phyloP scores from a whole-genome alignment of 2,113 vertebrate species.

The Emydocephalus ijimae region DNA sequence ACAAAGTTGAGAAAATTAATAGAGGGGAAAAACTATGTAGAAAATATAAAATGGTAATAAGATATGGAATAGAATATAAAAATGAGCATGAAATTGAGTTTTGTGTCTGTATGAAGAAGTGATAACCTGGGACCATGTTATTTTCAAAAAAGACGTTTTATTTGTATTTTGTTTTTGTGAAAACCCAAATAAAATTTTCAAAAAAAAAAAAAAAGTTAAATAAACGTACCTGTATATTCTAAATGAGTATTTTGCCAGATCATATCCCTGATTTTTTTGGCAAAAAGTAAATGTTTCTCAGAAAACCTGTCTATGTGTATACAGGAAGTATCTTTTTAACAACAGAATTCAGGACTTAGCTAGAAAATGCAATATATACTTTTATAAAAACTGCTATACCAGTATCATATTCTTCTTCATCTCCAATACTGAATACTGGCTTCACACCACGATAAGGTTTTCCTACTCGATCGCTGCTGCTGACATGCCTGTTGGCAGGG shows the following conservation, averaged over 20 bases:
- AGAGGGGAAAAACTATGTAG: too few species aligned
- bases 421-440: conserved; percentile 96
- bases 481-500: conserved; percentile 82
- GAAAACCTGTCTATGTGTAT: not conserved
- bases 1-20: too few species aligned
- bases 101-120: too few species aligned
- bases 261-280: not conserved
- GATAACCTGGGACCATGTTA: too few species aligned
- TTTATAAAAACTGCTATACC: conserved; percentile 69
- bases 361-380: not conserved
- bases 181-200: too few species aligned
- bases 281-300: not conserved
- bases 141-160: too few species aligned
- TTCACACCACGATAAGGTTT: conserved; percentile 97
- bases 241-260: not conserved
- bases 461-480: conserved; percentile 94
- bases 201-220: not conserved
- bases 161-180: too few species aligned
- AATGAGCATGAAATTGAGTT: too few species aligned
- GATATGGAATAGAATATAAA: too few species aligned
- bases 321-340: not conserved
- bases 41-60: too few species aligned
- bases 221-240: not conserved
- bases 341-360: not conserved
- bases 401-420: conserved; percentile 97